These are phyloP conservation scores for Lagopus muta DNA, from an alignment of 2,113 vertebrate species.

Conservation along the genomic window DNA sequence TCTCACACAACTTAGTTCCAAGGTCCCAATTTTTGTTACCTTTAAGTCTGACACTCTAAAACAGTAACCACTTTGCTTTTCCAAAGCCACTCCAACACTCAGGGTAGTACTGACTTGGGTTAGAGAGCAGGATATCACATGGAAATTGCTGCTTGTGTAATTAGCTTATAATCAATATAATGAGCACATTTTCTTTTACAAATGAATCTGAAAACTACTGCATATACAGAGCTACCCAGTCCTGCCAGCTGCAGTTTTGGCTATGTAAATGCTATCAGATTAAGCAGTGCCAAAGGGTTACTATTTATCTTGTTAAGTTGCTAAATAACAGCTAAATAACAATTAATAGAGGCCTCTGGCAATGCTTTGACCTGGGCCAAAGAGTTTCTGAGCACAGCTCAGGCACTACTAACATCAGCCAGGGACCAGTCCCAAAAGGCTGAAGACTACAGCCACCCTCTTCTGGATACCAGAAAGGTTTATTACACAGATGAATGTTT, in stretches of 20 bases:
- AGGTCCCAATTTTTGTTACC: neutral
- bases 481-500: neutral
- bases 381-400: neutral
- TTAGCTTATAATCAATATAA: neutral
- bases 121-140: neutral
- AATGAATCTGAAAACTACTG: neutral
- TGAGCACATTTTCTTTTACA: neutral
- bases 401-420: neutral
- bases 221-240: neutral
- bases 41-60: neutral
- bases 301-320: neutral
- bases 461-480: neutral
- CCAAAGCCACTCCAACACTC: neutral
- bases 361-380: neutral
- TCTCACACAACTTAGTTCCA: neutral
- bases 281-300: neutral
- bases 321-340: neutral
- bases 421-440: neutral
- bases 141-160: neutral
- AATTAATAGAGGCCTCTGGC: neutral
- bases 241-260: neutral
- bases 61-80: neutral
- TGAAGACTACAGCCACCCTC: neutral
- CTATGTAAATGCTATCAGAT: neutral
- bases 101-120: neutral